phyloP scores from a whole-genome alignment of 2,113 vertebrate genomes.

The Megalops atlanticus region DNA sequence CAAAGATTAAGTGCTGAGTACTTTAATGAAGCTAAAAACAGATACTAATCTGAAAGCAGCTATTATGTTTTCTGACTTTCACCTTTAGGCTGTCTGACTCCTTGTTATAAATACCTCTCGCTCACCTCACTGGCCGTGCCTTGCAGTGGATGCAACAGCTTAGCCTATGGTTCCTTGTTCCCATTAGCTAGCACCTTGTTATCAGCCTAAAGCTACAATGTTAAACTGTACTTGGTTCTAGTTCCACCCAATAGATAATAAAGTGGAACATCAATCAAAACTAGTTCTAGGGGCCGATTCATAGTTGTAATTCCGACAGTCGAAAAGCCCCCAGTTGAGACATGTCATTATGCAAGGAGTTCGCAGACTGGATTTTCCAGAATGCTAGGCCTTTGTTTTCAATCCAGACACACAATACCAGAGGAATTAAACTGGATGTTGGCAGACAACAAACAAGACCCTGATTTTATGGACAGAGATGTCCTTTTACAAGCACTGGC shows the following conservation, averaged over 20 bases:
- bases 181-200: neutral
- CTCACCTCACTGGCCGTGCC: neutral
- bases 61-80: neutral
- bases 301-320: neutral
- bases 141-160: neutral
- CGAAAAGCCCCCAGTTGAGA: no score
- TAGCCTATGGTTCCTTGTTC: neutral
- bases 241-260: neutral
- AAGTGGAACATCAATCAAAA: slow-evolving; percentile 1
- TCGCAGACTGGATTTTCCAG: no score
- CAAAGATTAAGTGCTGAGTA: neutral
- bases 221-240: neutral
- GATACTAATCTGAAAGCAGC: neutral
- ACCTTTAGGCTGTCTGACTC: neutral
- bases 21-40: neutral
- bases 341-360: no score
- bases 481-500: neutral
- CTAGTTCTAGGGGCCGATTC: neutral
- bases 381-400: no score
- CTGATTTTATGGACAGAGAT: neutral
- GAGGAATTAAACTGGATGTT: neutral
- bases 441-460: neutral
- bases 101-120: neutral
- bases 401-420: no score
- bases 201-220: neutral